A percentile compares a stretch with the other conserved stretches of the same genome.
These are phyloP conservation scores for Nephrotoma guestfalica DNA, from an alignment of 2,888 invertebrate genomes.

Conservation along the genomic window DNA sequence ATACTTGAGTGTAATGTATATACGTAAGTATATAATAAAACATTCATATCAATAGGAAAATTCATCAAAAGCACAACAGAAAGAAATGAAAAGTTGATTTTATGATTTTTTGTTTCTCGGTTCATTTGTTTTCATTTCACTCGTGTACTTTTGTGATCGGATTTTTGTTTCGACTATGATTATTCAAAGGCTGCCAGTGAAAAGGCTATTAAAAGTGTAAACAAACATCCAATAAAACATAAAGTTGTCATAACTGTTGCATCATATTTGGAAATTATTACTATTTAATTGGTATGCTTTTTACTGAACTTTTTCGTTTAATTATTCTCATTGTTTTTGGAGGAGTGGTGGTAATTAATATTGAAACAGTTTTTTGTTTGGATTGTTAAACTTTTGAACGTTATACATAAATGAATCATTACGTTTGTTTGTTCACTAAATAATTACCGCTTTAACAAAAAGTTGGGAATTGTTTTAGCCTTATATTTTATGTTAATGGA, in stretches of 20 bases:
- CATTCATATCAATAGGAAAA: neutral
- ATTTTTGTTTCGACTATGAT: neutral
- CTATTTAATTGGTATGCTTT: neutral
- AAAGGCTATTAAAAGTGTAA: neutral
- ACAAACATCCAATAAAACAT: neutral
- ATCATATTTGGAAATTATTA: neutral
- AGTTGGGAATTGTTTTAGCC: no score
- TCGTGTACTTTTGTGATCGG: neutral
- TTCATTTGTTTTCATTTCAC: neutral
- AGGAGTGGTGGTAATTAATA: no score
- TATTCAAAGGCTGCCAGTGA: neutral
- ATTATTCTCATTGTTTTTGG: no score
- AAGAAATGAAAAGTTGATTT: neutral
- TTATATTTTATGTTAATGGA: no score
- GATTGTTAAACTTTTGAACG: no score
- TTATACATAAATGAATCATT: no score
- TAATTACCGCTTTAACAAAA: no score
- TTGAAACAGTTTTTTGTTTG: no score
- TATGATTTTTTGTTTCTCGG: neutral
- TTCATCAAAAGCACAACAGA: neutral
- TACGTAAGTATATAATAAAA: neutral
- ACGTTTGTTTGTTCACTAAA: no score
- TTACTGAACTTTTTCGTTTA: neutral
- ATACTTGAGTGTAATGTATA: neutral
- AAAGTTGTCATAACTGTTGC: neutral